Evolutionary conservation across 2,797 vertebrate species (phyloP).

Genomic region (Sebastolobus altivelis): DNA sequence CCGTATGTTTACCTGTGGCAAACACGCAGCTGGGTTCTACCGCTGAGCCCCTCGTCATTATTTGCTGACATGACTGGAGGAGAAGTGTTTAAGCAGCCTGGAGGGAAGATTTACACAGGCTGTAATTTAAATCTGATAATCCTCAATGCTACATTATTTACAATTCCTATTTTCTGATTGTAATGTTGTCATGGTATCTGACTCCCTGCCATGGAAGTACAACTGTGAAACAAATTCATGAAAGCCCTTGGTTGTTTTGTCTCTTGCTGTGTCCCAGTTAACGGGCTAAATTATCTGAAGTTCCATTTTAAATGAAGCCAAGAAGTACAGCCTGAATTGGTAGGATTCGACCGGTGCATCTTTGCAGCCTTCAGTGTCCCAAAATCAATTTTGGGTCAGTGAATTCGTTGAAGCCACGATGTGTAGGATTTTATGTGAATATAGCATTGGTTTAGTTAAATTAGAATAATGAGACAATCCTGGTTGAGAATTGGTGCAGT

Average conservation of each 20-base stretch:
- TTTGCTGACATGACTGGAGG: slow-evolving; percentile 25
- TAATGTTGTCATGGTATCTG: slow-evolving; percentile 2
- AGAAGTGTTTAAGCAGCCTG: slow-evolving; percentile 30
- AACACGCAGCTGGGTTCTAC: neutral
- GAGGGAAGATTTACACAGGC: slow-evolving; percentile 24
- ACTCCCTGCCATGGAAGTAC: neutral
- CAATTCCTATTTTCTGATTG: slow-evolving; percentile 14
- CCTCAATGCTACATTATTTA: slow-evolving; percentile 16
- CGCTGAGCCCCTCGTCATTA: neutral
- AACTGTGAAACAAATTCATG: slow-evolving; percentile 3
- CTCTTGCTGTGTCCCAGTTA: slow-evolving; percentile 14
- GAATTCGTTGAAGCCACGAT: neutral
- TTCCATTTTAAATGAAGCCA: slow-evolving; percentile 29
- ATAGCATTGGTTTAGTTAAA: neutral
- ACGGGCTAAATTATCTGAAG: slow-evolving; percentile 20
- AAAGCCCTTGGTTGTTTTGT: slow-evolving; percentile 36
- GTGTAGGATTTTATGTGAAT: neutral
- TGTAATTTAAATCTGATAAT: slow-evolving; percentile 26
- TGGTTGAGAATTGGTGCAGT: neutral
- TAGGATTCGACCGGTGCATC: neutral
- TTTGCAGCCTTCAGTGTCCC: neutral
- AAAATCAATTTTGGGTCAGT: slow-evolving; percentile 8
- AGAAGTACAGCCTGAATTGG: slow-evolving; percentile 9
- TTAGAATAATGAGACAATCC: neutral
- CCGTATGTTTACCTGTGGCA: slow-evolving; percentile 7